Evolutionary conservation across 2,113 vertebrate genomes (phyloP), one percentile per base, ranked within the genome.

Genomic region (Fregata magnificens): DNA sequence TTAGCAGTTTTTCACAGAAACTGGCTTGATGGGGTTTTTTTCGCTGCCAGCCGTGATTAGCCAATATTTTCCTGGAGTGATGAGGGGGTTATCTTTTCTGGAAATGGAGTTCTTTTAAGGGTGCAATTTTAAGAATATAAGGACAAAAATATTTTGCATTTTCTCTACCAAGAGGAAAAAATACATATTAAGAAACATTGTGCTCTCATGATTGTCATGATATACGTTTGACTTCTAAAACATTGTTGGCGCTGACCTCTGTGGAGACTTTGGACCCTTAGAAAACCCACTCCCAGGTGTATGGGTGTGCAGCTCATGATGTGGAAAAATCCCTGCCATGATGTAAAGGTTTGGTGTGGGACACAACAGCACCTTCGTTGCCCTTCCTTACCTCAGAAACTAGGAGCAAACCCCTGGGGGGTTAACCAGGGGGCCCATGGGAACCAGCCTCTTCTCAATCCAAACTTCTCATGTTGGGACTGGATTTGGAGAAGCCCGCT

Each of bases 401-500:
- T 24, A 58, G 31, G 56, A 79, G 22, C 11, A 42, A 74, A 31
- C 1, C 3, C 5, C 8, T 5, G 31, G 2, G 20, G 26, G 11
- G 6, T n/a, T 32, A 31, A 0, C 7, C 18, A 17, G 19, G 16
- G 20, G 24, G 5, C 14, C 11, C 0, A 0, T 4, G 7, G 28
- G 42, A 56, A 82, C 24, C 31, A 71, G 13, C 6, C 10, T 59
- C 25, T 34, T 58, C 56, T 90, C 38, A 66, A 19, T 22, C 24
- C 32, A 5, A 34, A 17, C 10, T 34, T 34, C 49, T 61, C 0
- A 0, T 0, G 0, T 4, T 36, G 31, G 26, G n/a, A 13, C 7
- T 36, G 66, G 28, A 14, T 44, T 83, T 0, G 2, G 28, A 59
- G 47, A 29, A 53, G 47, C 4, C 5, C 0, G 1, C 42, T 45